These are phyloP conservation scores for Adoxophyes honmai DNA, from an alignment of 1,140 invertebrate genomes.

Conservation along the genomic window DNA sequence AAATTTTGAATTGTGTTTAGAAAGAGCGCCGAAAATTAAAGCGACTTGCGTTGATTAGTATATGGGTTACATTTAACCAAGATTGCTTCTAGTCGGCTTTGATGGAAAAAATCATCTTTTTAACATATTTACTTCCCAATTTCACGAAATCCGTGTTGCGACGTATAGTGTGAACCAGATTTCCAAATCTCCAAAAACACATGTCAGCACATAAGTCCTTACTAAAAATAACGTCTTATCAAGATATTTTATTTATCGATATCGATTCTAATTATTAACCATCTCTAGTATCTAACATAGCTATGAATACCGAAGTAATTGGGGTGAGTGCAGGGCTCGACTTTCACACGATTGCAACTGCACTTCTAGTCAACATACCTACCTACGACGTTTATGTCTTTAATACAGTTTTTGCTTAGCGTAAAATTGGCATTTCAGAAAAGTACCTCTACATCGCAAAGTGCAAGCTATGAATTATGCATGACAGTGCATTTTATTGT, in stretches of 20 bases:
- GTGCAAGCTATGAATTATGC: conserved; percentile 8
- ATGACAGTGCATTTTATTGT: background rate
- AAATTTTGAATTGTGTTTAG: no score
- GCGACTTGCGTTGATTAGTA: no score
- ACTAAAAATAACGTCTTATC: no score
- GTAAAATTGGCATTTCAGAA: conserved; percentile 35
- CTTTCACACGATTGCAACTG: conserved; percentile 66
- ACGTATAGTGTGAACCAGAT: no score
- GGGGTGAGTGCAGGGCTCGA: conserved; percentile 55
- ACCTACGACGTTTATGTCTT: conserved; percentile 24
- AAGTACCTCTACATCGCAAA: background rate
- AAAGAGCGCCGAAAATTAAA: no score
- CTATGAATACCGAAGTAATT: conserved; percentile 62
- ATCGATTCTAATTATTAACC: conserved; percentile 30
- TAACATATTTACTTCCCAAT: no score
- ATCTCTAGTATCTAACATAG: conserved; percentile 39
- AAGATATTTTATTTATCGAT: conserved; percentile 25
- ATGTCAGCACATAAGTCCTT: no score
- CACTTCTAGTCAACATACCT: conserved; percentile 32
- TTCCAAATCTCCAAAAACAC: no score
- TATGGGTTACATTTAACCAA: no score
- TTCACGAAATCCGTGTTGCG: no score
- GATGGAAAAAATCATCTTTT: no score
- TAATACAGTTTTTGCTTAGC: conserved; percentile 28
- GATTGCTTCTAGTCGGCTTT: no score